Evolutionary conservation across 2,113 vertebrate genomes (phyloP).

Genomic region (Geococcyx californianus): DNA sequence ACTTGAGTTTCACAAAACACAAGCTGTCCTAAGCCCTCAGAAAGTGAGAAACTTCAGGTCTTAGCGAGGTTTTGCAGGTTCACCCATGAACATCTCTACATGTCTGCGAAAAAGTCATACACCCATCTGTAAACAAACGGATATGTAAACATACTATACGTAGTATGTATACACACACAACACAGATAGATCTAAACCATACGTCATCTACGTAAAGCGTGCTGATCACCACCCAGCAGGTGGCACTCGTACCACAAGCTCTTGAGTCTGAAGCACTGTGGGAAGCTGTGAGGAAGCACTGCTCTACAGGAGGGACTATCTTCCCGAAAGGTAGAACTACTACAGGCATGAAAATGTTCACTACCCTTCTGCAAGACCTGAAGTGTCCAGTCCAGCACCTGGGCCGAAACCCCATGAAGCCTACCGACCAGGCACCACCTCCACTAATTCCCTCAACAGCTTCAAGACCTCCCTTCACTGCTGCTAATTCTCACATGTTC

Average conservation of each 20-base stretch:
- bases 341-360: fast-evolving
- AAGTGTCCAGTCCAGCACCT: background rate
- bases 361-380: background rate
- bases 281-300: background rate
- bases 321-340: background rate
- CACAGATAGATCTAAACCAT: background rate
- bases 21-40: background rate
- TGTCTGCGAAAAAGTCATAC: background rate
- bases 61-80: background rate
- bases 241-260: conserved; percentile 39
- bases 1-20: background rate
- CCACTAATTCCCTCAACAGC: background rate
- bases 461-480: background rate
- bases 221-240: conserved; percentile 45
- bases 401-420: background rate
- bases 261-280: background rate
- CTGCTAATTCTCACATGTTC: background rate
- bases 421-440: background rate
- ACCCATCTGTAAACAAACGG: background rate
- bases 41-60: background rate
- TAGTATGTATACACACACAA: background rate
- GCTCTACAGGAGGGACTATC: background rate
- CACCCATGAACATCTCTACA: background rate
- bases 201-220: background rate
- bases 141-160: background rate